A percentile compares a stretch with the other conserved stretches of the same genome.
Conservation (phyloP, 2,113 vertebrate species). For the Meriones unguiculatus region DNA sequence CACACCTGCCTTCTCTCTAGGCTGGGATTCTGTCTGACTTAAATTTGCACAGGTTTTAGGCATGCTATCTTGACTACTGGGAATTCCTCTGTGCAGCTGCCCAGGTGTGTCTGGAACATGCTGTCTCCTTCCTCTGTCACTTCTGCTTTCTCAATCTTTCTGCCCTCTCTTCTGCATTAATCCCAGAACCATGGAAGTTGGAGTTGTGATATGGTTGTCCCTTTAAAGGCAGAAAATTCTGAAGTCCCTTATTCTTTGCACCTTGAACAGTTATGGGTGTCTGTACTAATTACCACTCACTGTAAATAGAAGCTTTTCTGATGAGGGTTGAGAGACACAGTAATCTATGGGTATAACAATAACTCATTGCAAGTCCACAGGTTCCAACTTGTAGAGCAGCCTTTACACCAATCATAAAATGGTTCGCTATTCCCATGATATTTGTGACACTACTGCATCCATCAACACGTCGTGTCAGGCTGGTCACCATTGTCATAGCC, state of each 20-base stretch:
- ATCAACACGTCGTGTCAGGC: not conserved
- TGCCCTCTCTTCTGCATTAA: not conserved
- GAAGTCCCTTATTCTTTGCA: not conserved
- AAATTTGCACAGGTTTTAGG: not conserved
- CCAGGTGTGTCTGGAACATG: not conserved
- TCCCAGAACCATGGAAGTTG: not conserved
- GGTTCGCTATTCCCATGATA: not conserved
- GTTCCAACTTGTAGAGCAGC: not conserved
- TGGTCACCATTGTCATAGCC: not conserved
- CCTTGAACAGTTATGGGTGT: not conserved
- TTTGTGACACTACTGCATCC: not conserved
- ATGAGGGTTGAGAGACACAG: not conserved
- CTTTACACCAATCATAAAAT: not conserved
- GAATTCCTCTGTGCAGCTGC: not conserved
- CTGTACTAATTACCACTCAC: not conserved
- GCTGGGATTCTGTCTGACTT: not conserved
- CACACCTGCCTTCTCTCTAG: not conserved
- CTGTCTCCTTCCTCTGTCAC: not conserved
- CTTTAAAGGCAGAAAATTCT: not conserved
- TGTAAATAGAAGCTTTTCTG: not conserved
- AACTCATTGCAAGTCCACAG: not conserved
- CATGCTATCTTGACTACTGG: not conserved
- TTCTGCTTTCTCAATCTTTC: not conserved
- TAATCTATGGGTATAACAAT: not conserved
- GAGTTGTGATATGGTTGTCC: not conserved